Evolutionary conservation across 2,797 vertebrate species (phyloP).

Genomic region (Crocodylus rhombifer): DNA sequence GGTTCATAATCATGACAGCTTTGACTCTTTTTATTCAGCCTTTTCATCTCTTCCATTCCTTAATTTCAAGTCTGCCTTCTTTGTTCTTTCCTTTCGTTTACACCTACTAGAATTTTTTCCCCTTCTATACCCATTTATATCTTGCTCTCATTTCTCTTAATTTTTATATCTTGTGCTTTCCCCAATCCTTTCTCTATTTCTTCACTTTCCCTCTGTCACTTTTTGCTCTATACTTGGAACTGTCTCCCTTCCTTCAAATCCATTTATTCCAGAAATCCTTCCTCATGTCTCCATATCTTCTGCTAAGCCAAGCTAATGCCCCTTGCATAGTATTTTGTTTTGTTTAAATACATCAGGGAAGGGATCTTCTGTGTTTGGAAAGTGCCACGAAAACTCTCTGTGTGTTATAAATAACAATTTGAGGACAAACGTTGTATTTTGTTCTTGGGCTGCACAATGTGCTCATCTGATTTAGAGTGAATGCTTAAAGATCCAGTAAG

Average conservation of each 20-base stretch:
- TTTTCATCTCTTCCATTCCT: background rate
- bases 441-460: background rate
- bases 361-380: background rate
- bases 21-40: background rate
- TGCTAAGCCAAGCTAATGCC: conserved; percentile 26
- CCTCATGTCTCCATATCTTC: background rate
- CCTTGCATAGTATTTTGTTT: background rate
- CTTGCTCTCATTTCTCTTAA: background rate
- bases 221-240: background rate
- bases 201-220: background rate
- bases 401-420: background rate
- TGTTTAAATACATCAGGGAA: background rate
- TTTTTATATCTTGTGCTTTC: background rate
- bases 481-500: background rate
- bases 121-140: background rate
- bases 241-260: background rate
- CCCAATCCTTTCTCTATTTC: background rate
- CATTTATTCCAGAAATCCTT: background rate
- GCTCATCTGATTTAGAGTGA: background rate
- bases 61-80: background rate
- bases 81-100: background rate
- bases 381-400: background rate
- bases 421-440: background rate
- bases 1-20: background rate
- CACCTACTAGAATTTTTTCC: too few species aligned